phyloP scores from a whole-genome alignment of 1,140 invertebrate species.

The Uloborus diversus region DNA sequence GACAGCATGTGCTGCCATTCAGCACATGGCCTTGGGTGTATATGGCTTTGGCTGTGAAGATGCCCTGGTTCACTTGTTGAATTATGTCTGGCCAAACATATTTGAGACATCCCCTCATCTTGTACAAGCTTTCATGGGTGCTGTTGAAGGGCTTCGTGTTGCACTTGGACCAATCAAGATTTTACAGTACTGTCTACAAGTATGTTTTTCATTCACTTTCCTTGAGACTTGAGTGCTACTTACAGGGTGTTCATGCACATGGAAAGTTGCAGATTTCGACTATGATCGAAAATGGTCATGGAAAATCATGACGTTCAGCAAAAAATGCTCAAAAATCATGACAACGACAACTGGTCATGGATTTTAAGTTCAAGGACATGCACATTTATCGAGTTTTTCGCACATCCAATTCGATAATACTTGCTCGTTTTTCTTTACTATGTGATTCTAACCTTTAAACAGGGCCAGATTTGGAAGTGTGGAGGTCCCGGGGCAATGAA shows the following conservation, averaged over 20 bases:
- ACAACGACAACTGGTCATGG: too few relatives aligned
- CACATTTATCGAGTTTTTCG: too few relatives aligned
- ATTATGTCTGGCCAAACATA: slow-evolving; percentile 99
- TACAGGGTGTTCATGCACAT: background rate
- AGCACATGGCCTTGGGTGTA: slow-evolving; percentile 98
- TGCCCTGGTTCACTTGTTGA: slow-evolving; percentile 94
- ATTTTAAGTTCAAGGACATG: too few relatives aligned
- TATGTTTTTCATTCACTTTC: slow-evolving; percentile 64
- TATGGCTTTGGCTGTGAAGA: slow-evolving; percentile 99
- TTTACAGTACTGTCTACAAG: slow-evolving; percentile 93
- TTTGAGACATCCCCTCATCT: slow-evolving; percentile 99
- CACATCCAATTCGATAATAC: too few relatives aligned
- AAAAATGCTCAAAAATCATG: too few relatives aligned
- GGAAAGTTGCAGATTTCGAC: too few relatives aligned
- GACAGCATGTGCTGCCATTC: slow-evolving; percentile 98
- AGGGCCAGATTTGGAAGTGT: too few relatives aligned
- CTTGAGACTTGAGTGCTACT: background rate
- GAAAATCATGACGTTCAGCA: too few relatives aligned
- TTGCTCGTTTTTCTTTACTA: too few relatives aligned
- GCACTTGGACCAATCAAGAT: slow-evolving; percentile 96
- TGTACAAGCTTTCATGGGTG: slow-evolving; percentile 99
- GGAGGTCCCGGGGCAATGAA: too few relatives aligned
- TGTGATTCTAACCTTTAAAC: too few relatives aligned
- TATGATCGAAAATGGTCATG: too few relatives aligned
- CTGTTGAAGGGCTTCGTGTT: slow-evolving; percentile 95